Evolutionary conservation across 2,797 vertebrate species (phyloP).

Genomic region (Sardinella longiceps): DNA sequence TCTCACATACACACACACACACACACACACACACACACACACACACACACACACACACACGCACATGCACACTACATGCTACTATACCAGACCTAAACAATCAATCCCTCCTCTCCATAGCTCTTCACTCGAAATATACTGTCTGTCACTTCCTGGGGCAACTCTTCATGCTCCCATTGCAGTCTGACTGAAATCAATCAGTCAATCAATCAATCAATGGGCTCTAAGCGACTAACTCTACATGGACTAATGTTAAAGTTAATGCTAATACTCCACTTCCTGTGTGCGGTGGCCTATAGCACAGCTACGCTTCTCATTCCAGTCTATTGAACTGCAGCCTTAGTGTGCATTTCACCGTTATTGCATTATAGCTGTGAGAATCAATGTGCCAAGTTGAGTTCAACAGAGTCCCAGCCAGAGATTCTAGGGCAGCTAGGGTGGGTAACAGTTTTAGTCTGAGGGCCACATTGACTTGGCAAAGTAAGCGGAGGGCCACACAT

Average conservation of each 20-base stretch:
- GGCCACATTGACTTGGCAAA: too few relatives aligned
- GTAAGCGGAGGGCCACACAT: too few relatives aligned
- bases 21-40: neutral
- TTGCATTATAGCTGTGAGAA: too few relatives aligned
- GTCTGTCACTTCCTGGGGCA: neutral
- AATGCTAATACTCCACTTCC: neutral
- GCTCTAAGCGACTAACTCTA: too few relatives aligned
- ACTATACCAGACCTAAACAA: conserved; percentile 1
- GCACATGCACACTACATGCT: neutral
- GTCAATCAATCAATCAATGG: too few relatives aligned
- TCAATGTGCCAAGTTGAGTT: too few relatives aligned
- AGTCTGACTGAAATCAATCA: neutral
- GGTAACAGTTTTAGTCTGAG: too few relatives aligned
- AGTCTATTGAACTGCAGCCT: neutral
- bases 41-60: neutral
- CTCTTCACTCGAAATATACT: neutral
- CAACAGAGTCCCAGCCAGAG: too few relatives aligned
- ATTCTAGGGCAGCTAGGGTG: too few relatives aligned
- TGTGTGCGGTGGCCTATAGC: neutral
- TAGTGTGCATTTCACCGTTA: neutral
- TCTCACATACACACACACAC: neutral
- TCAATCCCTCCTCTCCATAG: neutral
- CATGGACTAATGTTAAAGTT: too few relatives aligned
- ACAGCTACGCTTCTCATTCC: neutral
- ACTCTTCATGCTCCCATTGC: neutral